These are phyloP conservation scores for Harpagifer antarcticus DNA, from an alignment of 2,797 vertebrate species.

Conservation along the genomic window DNA sequence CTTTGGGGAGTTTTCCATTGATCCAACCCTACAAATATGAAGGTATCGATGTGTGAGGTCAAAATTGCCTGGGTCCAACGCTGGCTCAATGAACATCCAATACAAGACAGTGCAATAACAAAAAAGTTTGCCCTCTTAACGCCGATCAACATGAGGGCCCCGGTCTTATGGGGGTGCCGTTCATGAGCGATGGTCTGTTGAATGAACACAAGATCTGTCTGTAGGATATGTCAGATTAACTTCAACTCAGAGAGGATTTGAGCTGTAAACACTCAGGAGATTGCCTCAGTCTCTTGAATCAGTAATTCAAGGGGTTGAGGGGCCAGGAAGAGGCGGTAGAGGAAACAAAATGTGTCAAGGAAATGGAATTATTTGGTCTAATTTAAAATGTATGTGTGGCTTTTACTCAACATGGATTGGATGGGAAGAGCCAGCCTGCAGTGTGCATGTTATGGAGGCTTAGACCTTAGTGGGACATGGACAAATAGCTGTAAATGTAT, in stretches of 20 bases:
- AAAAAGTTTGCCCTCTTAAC: conserved; percentile 75
- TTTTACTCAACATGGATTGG: conserved; percentile 70
- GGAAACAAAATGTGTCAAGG: conserved; percentile 60
- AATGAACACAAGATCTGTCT: conserved; percentile 76
- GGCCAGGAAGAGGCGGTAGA: conserved; percentile 26
- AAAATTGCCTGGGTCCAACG: conserved; percentile 74
- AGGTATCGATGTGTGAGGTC: conserved; percentile 79
- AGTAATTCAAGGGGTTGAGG: conserved; percentile 73
- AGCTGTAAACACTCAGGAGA: conserved; percentile 78
- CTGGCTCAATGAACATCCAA: conserved; percentile 69
- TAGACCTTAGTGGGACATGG: conserved; percentile 74
- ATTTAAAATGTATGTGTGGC: conserved; percentile 74
- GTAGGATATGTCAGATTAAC: conserved; percentile 84
- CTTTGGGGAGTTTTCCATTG: conserved; percentile 71
- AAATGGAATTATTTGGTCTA: conserved; percentile 75
- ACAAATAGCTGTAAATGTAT: conserved; percentile 75
- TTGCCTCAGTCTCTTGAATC: conserved; percentile 72
- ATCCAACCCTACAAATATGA: conserved; percentile 78
- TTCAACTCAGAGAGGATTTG: conserved; percentile 79
- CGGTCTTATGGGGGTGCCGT: conserved; percentile 57
- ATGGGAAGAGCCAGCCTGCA: conserved; percentile 37
- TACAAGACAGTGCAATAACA: conserved; percentile 70
- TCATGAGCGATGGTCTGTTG: conserved; percentile 81
- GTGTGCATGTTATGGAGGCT: conserved; percentile 73
- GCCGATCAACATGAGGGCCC: conserved; percentile 71